Evolutionary conservation across 1,140 invertebrate species (phyloP).

Genomic region (Oryctes rhinoceros): DNA sequence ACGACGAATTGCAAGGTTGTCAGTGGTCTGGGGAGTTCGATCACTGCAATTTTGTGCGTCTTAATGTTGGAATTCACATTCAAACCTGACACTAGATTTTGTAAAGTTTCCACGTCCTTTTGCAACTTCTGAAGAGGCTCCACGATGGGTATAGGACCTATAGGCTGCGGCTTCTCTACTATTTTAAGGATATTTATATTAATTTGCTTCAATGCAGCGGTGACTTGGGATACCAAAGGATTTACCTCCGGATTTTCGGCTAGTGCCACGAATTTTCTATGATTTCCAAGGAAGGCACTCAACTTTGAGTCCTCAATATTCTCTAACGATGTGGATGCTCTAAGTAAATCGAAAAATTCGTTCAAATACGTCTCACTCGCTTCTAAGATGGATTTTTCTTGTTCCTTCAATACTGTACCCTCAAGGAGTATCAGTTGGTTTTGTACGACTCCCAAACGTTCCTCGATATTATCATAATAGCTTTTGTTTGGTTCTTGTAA

Average conservation of each 20-base stretch:
- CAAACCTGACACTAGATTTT: conserved; percentile 50
- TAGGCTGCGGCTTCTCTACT: conserved; percentile 38
- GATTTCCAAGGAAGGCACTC: background rate
- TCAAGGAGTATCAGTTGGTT: background rate
- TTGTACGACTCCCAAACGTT: background rate
- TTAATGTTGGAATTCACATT: conserved; percentile 46
- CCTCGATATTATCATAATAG: background rate
- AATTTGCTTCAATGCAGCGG: background rate
- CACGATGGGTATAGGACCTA: background rate
- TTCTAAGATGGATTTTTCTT: background rate
- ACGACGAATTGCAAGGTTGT: conserved; percentile 55
- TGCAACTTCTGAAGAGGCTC: conserved; percentile 53
- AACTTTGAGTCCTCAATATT: conserved; percentile 23
- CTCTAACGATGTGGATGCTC: background rate
- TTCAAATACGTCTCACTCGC: background rate
- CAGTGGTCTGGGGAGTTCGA: conserved; percentile 56
- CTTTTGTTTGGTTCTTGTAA: conserved; percentile 12
- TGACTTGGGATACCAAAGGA: background rate
- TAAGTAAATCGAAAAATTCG: background rate
- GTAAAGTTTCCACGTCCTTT: conserved; percentile 57
- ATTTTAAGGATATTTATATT: conserved; percentile 46
- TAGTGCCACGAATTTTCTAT: background rate
- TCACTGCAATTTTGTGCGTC: conserved; percentile 49
- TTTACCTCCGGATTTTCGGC: background rate
- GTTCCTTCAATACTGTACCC: background rate